Percentiles rank a stretch among this genome's conserved stretches.
phyloP scores from a whole-genome alignment of 2,888 invertebrate genomes.

The Xylocampa areola region DNA sequence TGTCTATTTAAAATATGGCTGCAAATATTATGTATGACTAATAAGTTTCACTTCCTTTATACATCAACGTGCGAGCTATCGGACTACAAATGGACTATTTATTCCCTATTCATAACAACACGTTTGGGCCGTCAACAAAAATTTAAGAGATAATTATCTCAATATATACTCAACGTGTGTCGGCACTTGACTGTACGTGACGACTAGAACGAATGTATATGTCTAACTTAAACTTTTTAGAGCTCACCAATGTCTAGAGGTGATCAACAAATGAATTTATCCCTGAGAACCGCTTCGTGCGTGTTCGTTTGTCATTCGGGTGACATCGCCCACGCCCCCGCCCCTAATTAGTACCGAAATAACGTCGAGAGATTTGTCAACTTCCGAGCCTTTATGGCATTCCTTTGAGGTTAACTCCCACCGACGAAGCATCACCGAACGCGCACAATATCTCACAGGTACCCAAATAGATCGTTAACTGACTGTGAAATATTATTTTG shows the following conservation, averaged over 20 bases:
- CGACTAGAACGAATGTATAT: slow-evolving; percentile 59
- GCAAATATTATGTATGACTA: slow-evolving; percentile 10
- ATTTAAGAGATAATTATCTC: slow-evolving; percentile 53
- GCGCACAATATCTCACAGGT: slow-evolving; percentile 66
- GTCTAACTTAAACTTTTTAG: slow-evolving; percentile 58
- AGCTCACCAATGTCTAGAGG: slow-evolving; percentile 46
- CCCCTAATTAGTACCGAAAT: slow-evolving; percentile 89
- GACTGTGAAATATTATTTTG: slow-evolving; percentile 81
- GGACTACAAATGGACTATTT: slow-evolving; percentile 32
- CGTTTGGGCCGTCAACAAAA: slow-evolving; percentile 40
- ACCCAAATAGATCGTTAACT: slow-evolving; percentile 84
- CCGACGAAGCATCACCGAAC: slow-evolving; percentile 64
- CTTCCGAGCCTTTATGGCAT: slow-evolving; percentile 85
- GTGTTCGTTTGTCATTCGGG: slow-evolving; percentile 76
- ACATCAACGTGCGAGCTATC: slow-evolving; percentile 12
- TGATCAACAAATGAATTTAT: slow-evolving; percentile 74
- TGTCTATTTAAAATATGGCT: neutral
- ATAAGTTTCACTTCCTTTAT: slow-evolving; percentile 1
- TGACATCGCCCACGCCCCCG: slow-evolving; percentile 78
- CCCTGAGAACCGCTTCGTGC: slow-evolving; percentile 62
- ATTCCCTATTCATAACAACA: slow-evolving; percentile 45
- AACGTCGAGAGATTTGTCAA: slow-evolving; percentile 87
- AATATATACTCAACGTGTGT: slow-evolving; percentile 48
- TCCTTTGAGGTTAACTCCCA: slow-evolving; percentile 79
- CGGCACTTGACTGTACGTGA: slow-evolving; percentile 59